Conservation (phyloP, 2,888 invertebrate species). For the Hirtodrosophila duncani region DNA sequence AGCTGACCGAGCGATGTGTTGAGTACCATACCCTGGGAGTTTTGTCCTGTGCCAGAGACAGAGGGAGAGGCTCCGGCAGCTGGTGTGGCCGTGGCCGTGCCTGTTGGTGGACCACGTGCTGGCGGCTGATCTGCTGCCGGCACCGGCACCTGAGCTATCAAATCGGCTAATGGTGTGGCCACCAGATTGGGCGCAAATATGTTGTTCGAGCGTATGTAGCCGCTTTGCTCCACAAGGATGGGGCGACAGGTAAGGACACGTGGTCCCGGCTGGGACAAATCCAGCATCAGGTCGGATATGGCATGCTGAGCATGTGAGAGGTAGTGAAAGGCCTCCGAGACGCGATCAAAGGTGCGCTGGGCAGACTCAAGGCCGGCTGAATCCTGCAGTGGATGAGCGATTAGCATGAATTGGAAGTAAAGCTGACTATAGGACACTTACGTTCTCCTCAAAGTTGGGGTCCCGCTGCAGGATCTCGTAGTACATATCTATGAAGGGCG, state of each 20-base stretch:
- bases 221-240: slow-evolving; percentile 84
- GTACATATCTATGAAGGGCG: slow-evolving; percentile 84
- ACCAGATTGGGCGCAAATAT: slow-evolving; percentile 54
- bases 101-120: slow-evolving; percentile 24
- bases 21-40: no score
- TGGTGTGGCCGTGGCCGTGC: slow-evolving; percentile 13
- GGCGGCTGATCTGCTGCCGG: slow-evolving; percentile 17
- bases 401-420: slow-evolving; percentile 10
- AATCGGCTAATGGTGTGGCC: slow-evolving; percentile 42
- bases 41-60: no score
- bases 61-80: slow-evolving; percentile 5
- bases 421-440: slow-evolving; percentile 40
- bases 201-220: slow-evolving; percentile 78
- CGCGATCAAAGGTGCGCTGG: slow-evolving; percentile 85
- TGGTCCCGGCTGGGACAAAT: slow-evolving; percentile 84
- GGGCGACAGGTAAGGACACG: slow-evolving; percentile 85
- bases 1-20: no score
- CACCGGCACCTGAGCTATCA: slow-evolving; percentile 13
- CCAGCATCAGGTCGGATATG: slow-evolving; percentile 90
- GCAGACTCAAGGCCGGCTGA: slow-evolving; percentile 79
- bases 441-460: slow-evolving; percentile 79
- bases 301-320: slow-evolving; percentile 93
- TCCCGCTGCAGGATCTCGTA: slow-evolving; percentile 82
- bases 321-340: slow-evolving; percentile 89
- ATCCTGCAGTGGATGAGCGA: slow-evolving; percentile 49